These are phyloP conservation scores for Atta colombica DNA, from an alignment of 1,140 invertebrate genomes.

Conservation along the genomic window DNA sequence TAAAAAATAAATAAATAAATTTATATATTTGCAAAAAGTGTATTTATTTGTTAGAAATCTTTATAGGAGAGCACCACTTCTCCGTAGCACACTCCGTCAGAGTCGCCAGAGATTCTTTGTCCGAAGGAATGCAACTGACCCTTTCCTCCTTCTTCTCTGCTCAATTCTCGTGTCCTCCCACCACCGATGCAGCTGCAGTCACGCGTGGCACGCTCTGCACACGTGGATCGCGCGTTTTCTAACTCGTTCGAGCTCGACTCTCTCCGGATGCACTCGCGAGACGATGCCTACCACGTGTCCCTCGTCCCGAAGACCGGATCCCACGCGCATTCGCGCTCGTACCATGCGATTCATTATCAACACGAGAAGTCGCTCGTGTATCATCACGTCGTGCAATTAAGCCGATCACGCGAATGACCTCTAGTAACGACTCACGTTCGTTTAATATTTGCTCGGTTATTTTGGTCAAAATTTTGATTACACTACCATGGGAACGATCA, in stretches of 20 bases:
- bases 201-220: constrained; percentile 85
- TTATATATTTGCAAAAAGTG: not conserved
- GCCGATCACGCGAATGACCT: constrained; percentile 65
- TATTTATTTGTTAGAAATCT: not conserved
- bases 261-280: constrained; percentile 77
- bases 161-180: constrained; percentile 61
- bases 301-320: constrained; percentile 72
- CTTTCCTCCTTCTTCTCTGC: constrained; percentile 49
- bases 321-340: constrained; percentile 60
- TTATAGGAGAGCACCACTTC: constrained; percentile 9
- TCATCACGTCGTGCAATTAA: constrained; percentile 67
- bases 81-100: not conserved
- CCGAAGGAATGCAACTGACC: constrained; percentile 41
- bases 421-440: constrained; percentile 61
- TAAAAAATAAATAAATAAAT: not conserved
- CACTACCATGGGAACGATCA: constrained; percentile 13
- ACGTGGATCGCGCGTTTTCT: constrained; percentile 81
- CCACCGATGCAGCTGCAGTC: constrained; percentile 73
- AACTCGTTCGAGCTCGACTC: constrained; percentile 76
- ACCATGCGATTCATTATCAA: constrained; percentile 62
- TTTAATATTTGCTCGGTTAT: constrained; percentile 54
- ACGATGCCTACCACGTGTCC: constrained; percentile 83
- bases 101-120: constrained; percentile 34
- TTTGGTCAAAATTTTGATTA: constrained; percentile 53
- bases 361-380: constrained; percentile 31